Conservation (phyloP, 2,888 invertebrate species). For the Ceriagrion tenellum region DNA sequence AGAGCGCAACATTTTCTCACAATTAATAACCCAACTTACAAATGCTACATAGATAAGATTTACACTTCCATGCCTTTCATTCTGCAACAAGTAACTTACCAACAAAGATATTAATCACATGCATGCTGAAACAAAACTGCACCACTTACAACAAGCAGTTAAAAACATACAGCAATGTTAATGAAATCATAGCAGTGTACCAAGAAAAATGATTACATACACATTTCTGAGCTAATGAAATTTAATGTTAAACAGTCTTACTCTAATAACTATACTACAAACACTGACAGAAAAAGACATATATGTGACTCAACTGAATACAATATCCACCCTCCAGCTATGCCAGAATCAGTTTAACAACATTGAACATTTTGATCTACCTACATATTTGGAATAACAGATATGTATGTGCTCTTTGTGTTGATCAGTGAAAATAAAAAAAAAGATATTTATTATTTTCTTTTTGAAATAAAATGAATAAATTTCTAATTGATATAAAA, state of each 20-base stretch:
- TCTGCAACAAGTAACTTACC: not conserved
- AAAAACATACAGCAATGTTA: not conserved
- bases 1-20: too few species aligned
- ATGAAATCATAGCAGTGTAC: not conserved
- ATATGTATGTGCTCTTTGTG: too few species aligned
- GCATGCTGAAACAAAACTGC: not conserved
- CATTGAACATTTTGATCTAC: too few species aligned
- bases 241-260: not conserved
- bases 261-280: not conserved
- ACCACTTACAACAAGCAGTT: not conserved
- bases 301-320: not conserved
- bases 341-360: too few species aligned
- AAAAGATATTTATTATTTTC: too few species aligned
- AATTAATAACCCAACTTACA: not conserved
- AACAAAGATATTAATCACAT: not conserved
- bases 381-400: too few species aligned
- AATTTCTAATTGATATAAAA: too few species aligned
- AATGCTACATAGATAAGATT: not conserved
- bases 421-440: too few species aligned
- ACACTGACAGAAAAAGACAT: not conserved
- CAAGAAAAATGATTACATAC: not conserved
- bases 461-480: too few species aligned
- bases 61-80: not conserved
- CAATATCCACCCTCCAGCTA: too few species aligned
- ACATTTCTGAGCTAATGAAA: not conserved